Evolutionary conservation across 1,140 invertebrate species (phyloP).

Genomic region (Ceratina calcarata): DNA sequence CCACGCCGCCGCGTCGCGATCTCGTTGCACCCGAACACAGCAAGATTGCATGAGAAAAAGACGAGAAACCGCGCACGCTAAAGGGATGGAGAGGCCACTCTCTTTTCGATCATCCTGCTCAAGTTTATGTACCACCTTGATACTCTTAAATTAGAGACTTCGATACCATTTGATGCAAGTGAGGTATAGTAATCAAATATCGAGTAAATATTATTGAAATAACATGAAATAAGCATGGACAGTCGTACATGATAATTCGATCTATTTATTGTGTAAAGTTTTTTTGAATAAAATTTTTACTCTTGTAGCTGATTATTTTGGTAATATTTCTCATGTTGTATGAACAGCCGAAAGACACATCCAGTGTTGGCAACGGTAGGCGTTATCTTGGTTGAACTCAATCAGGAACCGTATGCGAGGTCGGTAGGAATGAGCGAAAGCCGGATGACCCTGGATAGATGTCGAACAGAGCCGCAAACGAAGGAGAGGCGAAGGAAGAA

Average conservation of each 20-base stretch:
- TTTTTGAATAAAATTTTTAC: too few species aligned
- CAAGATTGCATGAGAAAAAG: slow-evolving; percentile 21
- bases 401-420: background rate
- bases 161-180: too few species aligned
- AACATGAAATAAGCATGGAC: too few species aligned
- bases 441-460: slow-evolving; percentile 14
- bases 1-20: slow-evolving; percentile 46
- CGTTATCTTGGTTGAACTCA: slow-evolving; percentile 21
- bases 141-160: slow-evolving; percentile 8
- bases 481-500: slow-evolving; percentile 56
- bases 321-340: too few species aligned
- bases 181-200: too few species aligned
- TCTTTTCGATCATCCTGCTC: slow-evolving; percentile 1
- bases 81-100: background rate
- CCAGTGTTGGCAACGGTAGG: slow-evolving; percentile 3
- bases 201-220: too few species aligned
- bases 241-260: too few species aligned
- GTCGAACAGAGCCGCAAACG: slow-evolving; percentile 1
- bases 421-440: slow-evolving; percentile 30
- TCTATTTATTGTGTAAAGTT: too few species aligned
- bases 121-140: background rate
- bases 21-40: slow-evolving; percentile 65
- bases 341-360: background rate
- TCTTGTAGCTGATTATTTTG: too few species aligned
- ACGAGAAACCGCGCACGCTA: background rate